Evolutionary conservation across 1,140 invertebrate species (phyloP).

Genomic region (Pteromalus puparum): DNA sequence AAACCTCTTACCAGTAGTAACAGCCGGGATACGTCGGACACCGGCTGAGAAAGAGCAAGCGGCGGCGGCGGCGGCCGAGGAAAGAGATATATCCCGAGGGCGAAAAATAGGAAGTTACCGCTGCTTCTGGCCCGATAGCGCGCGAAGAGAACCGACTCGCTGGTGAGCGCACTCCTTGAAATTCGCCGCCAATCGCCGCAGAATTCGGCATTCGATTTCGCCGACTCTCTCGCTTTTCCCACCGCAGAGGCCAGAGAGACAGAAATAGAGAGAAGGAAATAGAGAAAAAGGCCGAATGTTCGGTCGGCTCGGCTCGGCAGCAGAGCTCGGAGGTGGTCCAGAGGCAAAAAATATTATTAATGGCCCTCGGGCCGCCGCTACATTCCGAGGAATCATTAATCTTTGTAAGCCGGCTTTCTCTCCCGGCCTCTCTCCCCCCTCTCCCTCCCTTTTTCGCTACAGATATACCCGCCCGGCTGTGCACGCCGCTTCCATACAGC

Average conservation of each 20-base stretch:
- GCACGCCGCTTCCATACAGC: neutral
- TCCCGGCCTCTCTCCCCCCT: neutral
- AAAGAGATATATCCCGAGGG: neutral
- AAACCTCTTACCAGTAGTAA: constrained; percentile 45
- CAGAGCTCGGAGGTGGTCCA: neutral
- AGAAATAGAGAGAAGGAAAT: constrained; percentile 32
- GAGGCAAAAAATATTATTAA: constrained; percentile 54
- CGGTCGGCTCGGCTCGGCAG: constrained; percentile 18
- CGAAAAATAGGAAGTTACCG: constrained; percentile 38
- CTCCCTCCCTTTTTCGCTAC: neutral
- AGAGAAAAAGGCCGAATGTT: constrained; percentile 8
- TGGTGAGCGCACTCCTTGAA: constrained; percentile 10
- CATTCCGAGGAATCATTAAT: constrained; percentile 52
- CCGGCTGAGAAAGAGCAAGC: constrained; percentile 4
- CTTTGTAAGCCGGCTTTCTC: constrained; percentile 47
- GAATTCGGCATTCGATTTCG: constrained; percentile 38
- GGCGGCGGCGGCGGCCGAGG: neutral
- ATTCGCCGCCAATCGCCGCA: constrained; percentile 14
- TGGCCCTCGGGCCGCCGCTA: constrained; percentile 18
- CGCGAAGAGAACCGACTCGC: too few relatives aligned
- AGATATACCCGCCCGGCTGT: neutral
- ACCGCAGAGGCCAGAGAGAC: neutral
- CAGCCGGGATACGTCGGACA: constrained; percentile 32
- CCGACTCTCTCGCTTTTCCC: neutral
- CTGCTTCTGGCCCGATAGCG: neutral